Evolutionary conservation across 2,113 vertebrate genomes (phyloP), one percentile per base, ranked within the genome.

Genomic region (Acrocephalus arundinaceus): DNA sequence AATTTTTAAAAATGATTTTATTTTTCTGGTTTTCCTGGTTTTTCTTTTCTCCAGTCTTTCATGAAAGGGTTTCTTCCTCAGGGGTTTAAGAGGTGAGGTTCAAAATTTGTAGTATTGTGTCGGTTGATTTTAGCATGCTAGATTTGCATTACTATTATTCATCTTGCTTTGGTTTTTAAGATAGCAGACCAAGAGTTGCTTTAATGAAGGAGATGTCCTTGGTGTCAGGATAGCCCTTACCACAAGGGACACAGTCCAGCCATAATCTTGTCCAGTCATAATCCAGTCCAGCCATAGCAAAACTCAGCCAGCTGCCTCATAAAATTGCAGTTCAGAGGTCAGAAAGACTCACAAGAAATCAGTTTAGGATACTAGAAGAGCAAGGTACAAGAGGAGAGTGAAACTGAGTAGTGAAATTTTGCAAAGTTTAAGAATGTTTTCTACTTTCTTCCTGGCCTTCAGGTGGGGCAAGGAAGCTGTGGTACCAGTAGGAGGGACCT

Each of bases 101-200:
- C 37, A 59, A 75, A 82, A 75, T 66, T 58, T 24, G 17, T 72
- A 63, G 13, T 57, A 41, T 63, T 33, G 18, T 48, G 25, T 39
- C 76, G 54, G 35, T 12, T 51, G 21, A 77, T 93, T 93, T 73
- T 66, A 62, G 20, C 16, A 41, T 66, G 52, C 49, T 28, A 48
- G 39, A 22, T 68, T 95, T 93, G 43, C 37, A 58, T 30, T 24
- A 37, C 23, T 92, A 35, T 87, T 91, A 16, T 82, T 82, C 61
- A 20, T n/a, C 13, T 59, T 72, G 35, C 30, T 59, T 82, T 19
- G 1, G 1, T 62, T 89, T 88, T 81, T 82, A 79, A 70, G 52
- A 30, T 7, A 61, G n/a, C 71, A 86, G 57, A 78, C 19, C 15
- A 73, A 35, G 46, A 66, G 4, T 3, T 86, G 28, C 20, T 92